These are phyloP conservation scores for Agrotis clavis DNA, from an alignment of 2,888 invertebrate species.

Conservation along the genomic window DNA sequence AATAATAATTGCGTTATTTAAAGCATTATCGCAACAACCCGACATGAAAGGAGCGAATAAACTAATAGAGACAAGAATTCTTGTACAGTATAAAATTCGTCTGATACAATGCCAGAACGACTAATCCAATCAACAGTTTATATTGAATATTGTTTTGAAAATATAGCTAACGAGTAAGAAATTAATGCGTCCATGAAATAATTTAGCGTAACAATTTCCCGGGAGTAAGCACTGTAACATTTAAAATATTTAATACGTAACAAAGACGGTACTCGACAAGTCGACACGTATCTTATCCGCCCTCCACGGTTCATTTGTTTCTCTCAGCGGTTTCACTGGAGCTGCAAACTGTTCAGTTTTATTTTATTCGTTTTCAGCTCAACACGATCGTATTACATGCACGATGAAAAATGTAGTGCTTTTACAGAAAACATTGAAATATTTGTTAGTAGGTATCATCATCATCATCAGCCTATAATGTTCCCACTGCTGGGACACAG, in stretches of 20 bases:
- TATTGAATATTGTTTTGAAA: not conserved
- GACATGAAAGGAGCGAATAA: not conserved
- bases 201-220: not conserved
- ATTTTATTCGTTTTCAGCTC: constrained; percentile 27
- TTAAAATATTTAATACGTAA: constrained; percentile 1
- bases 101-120: not conserved
- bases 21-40: not conserved
- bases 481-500: too few species aligned
- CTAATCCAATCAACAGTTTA: not conserved
- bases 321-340: constrained; percentile 26
- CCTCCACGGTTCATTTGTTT: constrained; percentile 48
- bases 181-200: not conserved
- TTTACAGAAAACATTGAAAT: not conserved
- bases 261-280: constrained; percentile 12
- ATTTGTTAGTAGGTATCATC: too few species aligned
- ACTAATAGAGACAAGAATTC: not conserved
- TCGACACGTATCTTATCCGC: constrained; percentile 33
- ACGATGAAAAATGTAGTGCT: not conserved
- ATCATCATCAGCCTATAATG: too few species aligned
- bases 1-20: not conserved
- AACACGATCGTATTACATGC: constrained; percentile 22
- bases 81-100: not conserved
- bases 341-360: constrained; percentile 16
- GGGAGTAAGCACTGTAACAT: not conserved
- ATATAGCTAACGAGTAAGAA: not conserved